These are phyloP conservation scores for Dysidea cf. avara DNA, from an alignment of 37 sponge, comb jelly and placozoan species.

Conservation along the genomic window DNA sequence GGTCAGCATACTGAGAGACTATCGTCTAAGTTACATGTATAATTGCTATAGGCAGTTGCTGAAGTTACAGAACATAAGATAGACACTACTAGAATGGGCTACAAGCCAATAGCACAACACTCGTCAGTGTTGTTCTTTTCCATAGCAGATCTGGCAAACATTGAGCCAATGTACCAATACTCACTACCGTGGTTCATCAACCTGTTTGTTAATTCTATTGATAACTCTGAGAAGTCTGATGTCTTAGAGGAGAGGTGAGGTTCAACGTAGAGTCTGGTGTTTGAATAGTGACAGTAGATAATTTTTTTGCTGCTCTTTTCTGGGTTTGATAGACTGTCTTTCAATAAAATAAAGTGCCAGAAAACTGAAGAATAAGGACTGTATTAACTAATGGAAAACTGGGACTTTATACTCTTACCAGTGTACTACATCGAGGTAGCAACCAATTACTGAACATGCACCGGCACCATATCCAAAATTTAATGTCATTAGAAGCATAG, in stretches of 20 bases:
- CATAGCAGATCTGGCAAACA: slow-evolving; percentile 97
- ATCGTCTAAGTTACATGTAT: background rate
- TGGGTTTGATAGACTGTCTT: background rate
- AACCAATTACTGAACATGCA: too few relatives aligned
- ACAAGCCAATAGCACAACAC: slow-evolving; percentile 94
- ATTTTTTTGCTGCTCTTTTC: background rate
- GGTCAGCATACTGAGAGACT: slow-evolving; percentile 30
- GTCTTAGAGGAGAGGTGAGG: slow-evolving; percentile 59
- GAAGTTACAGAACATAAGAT: slow-evolving; percentile 96
- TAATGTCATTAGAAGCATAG: too few relatives aligned
- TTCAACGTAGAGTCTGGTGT: background rate
- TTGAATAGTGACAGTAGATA: background rate
- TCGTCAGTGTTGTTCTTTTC: slow-evolving; percentile 97
- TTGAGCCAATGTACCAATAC: slow-evolving; percentile 99
- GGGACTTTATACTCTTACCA: too few relatives aligned
- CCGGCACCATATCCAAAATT: too few relatives aligned
- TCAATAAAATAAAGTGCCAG: slow-evolving; percentile 4
- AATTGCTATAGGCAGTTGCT: slow-evolving; percentile 71
- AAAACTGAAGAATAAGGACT: background rate
- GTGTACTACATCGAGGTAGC: too few relatives aligned
- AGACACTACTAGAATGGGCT: slow-evolving; percentile 89
- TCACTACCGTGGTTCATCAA: slow-evolving; percentile 98
- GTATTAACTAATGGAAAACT: too few relatives aligned
- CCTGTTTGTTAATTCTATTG: slow-evolving; percentile 92
- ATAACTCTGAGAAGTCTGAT: slow-evolving; percentile 93